phyloP scores from a whole-genome alignment of 2,888 invertebrate species.

The Lacanobia oleracea region DNA sequence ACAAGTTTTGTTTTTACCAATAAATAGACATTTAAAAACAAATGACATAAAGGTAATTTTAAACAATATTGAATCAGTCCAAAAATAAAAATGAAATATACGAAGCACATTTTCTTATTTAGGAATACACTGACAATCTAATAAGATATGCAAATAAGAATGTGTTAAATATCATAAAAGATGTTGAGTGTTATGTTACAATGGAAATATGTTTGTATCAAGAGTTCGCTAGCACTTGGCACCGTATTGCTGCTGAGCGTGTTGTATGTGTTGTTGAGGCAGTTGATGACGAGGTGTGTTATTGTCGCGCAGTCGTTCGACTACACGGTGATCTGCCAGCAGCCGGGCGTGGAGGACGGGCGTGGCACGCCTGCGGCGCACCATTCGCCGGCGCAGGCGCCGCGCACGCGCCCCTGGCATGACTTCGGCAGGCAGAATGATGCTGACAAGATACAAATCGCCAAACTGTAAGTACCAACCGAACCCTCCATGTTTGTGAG shows the following conservation, averaged over 20 bases:
- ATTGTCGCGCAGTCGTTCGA: slow-evolving; percentile 94
- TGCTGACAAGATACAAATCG: slow-evolving; percentile 99
- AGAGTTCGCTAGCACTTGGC: neutral
- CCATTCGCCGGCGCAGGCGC: slow-evolving; percentile 91
- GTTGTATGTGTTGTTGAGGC: neutral
- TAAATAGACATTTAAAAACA: slow-evolving; percentile 57
- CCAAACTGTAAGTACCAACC: slow-evolving; percentile 96
- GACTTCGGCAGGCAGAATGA: slow-evolving; percentile 98
- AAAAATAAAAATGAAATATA: slow-evolving; percentile 11
- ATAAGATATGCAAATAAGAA: slow-evolving; percentile 58
- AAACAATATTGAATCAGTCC: slow-evolving; percentile 10
- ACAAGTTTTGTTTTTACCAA: slow-evolving; percentile 65
- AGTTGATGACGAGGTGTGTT: slow-evolving; percentile 22
- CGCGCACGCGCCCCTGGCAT: slow-evolving; percentile 97
- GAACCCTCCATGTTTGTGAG: slow-evolving; percentile 29
- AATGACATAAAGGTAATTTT: slow-evolving; percentile 24
- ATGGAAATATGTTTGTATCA: slow-evolving; percentile 8
- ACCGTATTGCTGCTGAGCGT: neutral
- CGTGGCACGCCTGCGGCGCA: slow-evolving; percentile 92
- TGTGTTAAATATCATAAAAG: slow-evolving; percentile 33
- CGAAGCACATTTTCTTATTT: slow-evolving; percentile 8
- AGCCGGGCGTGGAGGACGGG: slow-evolving; percentile 90
- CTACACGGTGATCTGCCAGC: slow-evolving; percentile 97
- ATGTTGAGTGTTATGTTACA: slow-evolving; percentile 18
- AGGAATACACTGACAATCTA: slow-evolving; percentile 24